These are phyloP conservation scores for Micromesistius poutassou DNA, from an alignment of 2,797 vertebrate genomes.

Conservation along the genomic window DNA sequence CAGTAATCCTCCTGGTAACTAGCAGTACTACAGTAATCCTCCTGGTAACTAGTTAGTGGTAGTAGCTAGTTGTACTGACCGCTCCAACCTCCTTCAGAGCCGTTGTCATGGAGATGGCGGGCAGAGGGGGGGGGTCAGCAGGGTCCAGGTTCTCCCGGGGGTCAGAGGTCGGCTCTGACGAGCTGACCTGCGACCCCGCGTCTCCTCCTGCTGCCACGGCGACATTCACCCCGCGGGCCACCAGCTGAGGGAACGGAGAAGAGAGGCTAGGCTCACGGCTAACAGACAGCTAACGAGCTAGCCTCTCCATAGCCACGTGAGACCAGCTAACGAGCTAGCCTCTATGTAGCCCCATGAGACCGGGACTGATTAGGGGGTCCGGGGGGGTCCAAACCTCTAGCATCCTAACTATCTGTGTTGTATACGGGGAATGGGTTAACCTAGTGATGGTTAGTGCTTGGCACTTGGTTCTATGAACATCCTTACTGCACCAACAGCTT, in stretches of 20 bases:
- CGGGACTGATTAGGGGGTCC: too few relatives aligned
- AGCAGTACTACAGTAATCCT: too few relatives aligned
- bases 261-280: neutral
- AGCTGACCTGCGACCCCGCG: neutral
- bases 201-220: slow-evolving; percentile 55
- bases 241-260: slow-evolving; percentile 69
- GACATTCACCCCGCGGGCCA: slow-evolving; percentile 77
- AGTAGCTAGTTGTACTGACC: slow-evolving; percentile 72
- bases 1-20: too few relatives aligned
- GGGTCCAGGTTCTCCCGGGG: neutral
- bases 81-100: slow-evolving; percentile 92
- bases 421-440: too few relatives aligned
- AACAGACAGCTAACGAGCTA: neutral
- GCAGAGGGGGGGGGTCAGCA: slow-evolving; percentile 29
- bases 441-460: too few relatives aligned
- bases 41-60: too few relatives aligned
- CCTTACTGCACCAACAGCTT: too few relatives aligned
- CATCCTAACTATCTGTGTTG: too few relatives aligned
- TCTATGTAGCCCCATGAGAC: too few relatives aligned
- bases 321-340: too few relatives aligned
- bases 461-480: too few relatives aligned
- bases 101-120: slow-evolving; percentile 89
- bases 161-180: neutral
- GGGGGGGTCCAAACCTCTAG: too few relatives aligned
- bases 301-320: neutral